Evolutionary conservation across 1,140 invertebrate species (phyloP), one percentile per base, ranked within the genome.

Genomic region (Luehdorfia chinensis): DNA sequence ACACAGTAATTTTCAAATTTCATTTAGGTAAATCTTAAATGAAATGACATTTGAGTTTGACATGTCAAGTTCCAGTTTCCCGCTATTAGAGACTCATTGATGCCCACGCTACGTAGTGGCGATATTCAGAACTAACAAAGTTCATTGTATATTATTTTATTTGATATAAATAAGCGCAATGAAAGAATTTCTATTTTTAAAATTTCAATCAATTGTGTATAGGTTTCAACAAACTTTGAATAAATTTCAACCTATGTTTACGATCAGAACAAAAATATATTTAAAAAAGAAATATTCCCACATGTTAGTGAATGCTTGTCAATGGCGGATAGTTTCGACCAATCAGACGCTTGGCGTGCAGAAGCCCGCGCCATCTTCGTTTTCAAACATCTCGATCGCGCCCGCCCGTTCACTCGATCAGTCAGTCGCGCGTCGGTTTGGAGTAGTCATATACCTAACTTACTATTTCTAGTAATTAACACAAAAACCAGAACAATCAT

Each of bases 361-460:
- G 87, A 90, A 91, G 90, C 88, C 80, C 90, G 92, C 92, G 92
- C 93, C 92, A 93, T 93, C 90, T 94, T 93, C 90, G 89, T 90
- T 92, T 93, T 93, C 91, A 91, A 93, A 93, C 91, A 91, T 90
- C 89, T 91, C 89, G 84, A 77, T 52, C 55, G 62, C 56, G 43
- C 65, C 66, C 70, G 73, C 75, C 65, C 73, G 73, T 74, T 74
- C 72, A 71, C 70, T 70, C 78, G 80, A 84, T 88, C 87, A 88
- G 88, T 88, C 89, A 90, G 88, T 90, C 89, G 89, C 87, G 87
- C 87, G 83, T 87, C 87, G 79, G 88, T 85, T 81, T 74, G 83
- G 85, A 80, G 79, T 84, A 84, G 72, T 75, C 71, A 73, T 73
- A 83, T 79, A 84, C 84, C 73, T 84, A 76, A 81, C 73, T 78